These are phyloP conservation scores for Drosophila heteroneura DNA, from an alignment of 2,888 invertebrate species.

Conservation along the genomic window DNA sequence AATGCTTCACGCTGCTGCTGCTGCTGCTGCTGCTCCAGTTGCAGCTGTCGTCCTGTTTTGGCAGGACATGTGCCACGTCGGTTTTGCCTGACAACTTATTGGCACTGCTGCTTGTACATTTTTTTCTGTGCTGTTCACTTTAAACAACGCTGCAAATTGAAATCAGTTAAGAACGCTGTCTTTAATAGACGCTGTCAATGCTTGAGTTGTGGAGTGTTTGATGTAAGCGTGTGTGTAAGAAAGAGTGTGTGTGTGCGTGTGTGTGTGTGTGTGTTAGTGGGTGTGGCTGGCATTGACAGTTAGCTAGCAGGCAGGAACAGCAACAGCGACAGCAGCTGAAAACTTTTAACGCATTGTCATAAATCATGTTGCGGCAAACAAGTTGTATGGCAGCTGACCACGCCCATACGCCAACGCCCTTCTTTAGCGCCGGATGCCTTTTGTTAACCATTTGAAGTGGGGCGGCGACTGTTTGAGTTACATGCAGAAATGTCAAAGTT, in stretches of 20 bases:
- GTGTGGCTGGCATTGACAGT: slow-evolving; percentile 56
- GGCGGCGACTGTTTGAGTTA: slow-evolving; percentile 40
- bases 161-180: slow-evolving; percentile 40
- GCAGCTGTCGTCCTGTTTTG: slow-evolving; percentile 41
- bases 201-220: slow-evolving; percentile 2
- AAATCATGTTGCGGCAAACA: slow-evolving; percentile 78
- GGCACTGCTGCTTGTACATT: slow-evolving; percentile 33
- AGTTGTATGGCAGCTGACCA: slow-evolving; percentile 48
- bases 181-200: slow-evolving; percentile 57
- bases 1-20: slow-evolving; percentile 34
- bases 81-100: slow-evolving; percentile 62
- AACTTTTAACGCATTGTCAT: slow-evolving; percentile 73
- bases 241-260: background rate
- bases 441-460: slow-evolving; percentile 38
- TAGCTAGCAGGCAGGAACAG: slow-evolving; percentile 11
- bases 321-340: slow-evolving; percentile 29
- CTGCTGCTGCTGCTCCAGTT: slow-evolving; percentile 11
- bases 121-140: slow-evolving; percentile 17
- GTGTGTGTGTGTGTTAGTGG: slow-evolving; percentile 13
- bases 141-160: slow-evolving; percentile 36
- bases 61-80: slow-evolving; percentile 44
- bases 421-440: slow-evolving; percentile 23
- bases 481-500: slow-evolving; percentile 64
- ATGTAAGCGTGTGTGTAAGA: slow-evolving; percentile 7
- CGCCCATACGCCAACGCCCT: slow-evolving; percentile 27